phyloP scores from a whole-genome alignment of 2,113 vertebrate species.

The Petrocephalus microphthalmus region DNA sequence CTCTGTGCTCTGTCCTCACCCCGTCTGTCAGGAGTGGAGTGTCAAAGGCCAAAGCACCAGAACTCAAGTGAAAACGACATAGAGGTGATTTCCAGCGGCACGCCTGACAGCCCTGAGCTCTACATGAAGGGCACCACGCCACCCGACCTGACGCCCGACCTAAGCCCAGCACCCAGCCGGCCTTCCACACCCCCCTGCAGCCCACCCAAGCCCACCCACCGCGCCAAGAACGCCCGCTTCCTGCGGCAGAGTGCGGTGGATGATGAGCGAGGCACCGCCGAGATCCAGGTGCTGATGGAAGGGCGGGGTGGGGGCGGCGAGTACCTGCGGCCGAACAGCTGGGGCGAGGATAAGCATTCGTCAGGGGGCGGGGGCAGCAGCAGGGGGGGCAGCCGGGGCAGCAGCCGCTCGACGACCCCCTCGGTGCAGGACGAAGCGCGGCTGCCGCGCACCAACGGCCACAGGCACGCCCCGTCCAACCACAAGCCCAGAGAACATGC shows the following conservation, averaged over 20 bases:
- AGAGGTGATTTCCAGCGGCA: constrained; percentile 83
- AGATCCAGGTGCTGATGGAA: constrained; percentile 67
- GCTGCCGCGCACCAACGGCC: constrained; percentile 64
- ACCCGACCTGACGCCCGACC: constrained; percentile 75
- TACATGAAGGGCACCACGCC: constrained; percentile 85
- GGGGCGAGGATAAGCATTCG: constrained; percentile 72
- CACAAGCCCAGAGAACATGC: constrained; percentile 73
- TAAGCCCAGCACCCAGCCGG: constrained; percentile 82
- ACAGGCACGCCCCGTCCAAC: constrained; percentile 68
- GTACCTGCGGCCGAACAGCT: constrained; percentile 64
- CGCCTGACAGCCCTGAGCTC: constrained; percentile 83
- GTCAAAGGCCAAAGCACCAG: constrained; percentile 84
- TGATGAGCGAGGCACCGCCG: constrained; percentile 62
- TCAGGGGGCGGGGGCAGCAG: constrained; percentile 29
- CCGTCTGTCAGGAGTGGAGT: constrained; percentile 74
- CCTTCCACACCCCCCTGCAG: constrained; percentile 74
- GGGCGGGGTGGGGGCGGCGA: constrained; percentile 50
- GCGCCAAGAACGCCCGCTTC: constrained; percentile 82
- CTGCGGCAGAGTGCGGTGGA: constrained; percentile 81
- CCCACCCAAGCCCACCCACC: constrained; percentile 58
- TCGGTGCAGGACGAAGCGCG: constrained; percentile 58
- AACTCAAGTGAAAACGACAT: constrained; percentile 77
- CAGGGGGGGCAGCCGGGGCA: constrained; percentile 51
- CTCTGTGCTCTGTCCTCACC: not conserved
- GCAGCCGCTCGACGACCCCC: constrained; percentile 49